Evolutionary conservation across 2,888 invertebrate genomes (phyloP).

Genomic region (Strigamia crassipes): DNA sequence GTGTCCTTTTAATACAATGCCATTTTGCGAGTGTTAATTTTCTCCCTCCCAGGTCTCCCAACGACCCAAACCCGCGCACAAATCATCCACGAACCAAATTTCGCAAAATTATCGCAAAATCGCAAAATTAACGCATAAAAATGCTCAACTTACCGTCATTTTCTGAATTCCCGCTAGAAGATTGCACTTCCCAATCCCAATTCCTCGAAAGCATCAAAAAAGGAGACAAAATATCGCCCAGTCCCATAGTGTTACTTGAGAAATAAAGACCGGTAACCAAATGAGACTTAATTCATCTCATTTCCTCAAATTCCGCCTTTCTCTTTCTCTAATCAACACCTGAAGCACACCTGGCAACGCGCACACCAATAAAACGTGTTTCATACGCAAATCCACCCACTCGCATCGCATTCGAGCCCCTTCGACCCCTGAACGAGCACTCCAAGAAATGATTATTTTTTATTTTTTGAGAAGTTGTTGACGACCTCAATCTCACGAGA

Average conservation of each 20-base stretch:
- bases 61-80: too few relatives aligned
- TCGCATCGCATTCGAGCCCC: not conserved
- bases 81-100: too few relatives aligned
- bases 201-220: not conserved
- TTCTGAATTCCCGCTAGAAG: not conserved
- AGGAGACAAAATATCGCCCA: not conserved
- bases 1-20: not conserved
- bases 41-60: too few relatives aligned
- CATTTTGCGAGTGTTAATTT: not conserved
- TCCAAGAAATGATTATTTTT: not conserved
- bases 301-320: not conserved
- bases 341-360: not conserved
- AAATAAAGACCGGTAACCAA: not conserved
- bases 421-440: not conserved
- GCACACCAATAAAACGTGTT: not conserved
- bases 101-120: too few relatives aligned
- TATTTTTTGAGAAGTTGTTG: not conserved
- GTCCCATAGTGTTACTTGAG: not conserved
- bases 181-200: not conserved
- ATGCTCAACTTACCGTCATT: not conserved
- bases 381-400: constrained; percentile 4
- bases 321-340: not conserved
- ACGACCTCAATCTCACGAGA: constrained; percentile 6
- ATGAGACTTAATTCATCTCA: not conserved
- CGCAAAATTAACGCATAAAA: not conserved